Percentiles rank a stretch among this genome's conserved stretches.
Conservation (phyloP, 2,797 vertebrate species). For the Macrochelys suwanniensis region DNA sequence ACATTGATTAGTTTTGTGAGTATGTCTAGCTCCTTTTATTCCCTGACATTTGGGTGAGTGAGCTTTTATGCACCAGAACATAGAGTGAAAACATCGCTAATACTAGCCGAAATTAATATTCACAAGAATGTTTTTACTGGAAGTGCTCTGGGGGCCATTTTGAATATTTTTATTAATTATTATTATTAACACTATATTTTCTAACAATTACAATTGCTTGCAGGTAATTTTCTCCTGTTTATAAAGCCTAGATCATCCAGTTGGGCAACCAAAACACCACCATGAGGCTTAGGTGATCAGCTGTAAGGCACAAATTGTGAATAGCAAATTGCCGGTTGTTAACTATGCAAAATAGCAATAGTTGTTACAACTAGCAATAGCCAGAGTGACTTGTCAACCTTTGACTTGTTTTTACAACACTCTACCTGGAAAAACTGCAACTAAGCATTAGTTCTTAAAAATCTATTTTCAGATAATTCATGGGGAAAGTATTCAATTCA, state of each 20-base stretch:
- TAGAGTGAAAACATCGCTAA: neutral
- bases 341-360: neutral
- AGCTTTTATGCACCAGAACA: neutral
- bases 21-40: neutral
- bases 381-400: neutral
- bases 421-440: neutral
- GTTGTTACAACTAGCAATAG: neutral
- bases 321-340: neutral
- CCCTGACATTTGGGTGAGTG: neutral
- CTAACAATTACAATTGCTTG: neutral
- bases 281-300: neutral
- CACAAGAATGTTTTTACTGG: neutral
- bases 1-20: neutral
- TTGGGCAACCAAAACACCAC: neutral
- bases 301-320: neutral
- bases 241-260: neutral
- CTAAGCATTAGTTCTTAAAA: neutral
- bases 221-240: neutral
- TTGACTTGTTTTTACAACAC: neutral
- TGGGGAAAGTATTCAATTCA: neutral
- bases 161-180: neutral
- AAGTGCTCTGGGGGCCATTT: neutral
- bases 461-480: neutral
- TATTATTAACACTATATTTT: neutral
- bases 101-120: neutral